These are phyloP conservation scores for Leptinotarsa rubiginosa DNA, from an alignment of 2,888 invertebrate species.

Conservation along the genomic window DNA sequence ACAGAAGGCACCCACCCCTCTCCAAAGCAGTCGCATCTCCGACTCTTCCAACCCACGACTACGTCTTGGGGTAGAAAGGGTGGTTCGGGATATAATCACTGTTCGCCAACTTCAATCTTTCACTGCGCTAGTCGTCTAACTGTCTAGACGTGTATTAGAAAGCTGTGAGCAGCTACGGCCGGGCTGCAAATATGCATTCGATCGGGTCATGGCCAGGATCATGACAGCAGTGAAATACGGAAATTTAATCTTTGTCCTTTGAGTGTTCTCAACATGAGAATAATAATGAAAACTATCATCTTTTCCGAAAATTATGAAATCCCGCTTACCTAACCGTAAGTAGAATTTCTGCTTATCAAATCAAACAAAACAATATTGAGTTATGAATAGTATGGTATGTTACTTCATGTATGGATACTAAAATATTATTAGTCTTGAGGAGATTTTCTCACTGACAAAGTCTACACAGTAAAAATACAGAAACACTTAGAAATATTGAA, in stretches of 20 bases:
- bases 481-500: too few relatives aligned
- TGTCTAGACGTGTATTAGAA: constrained; percentile 10
- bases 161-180: not conserved
- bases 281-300: too few relatives aligned
- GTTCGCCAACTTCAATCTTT: not conserved
- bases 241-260: not conserved
- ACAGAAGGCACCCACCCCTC: not conserved
- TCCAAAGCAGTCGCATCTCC: not conserved
- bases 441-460: too few relatives aligned
- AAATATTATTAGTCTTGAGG: too few relatives aligned
- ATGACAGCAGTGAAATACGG: constrained; percentile 5
- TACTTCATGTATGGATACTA: too few relatives aligned
- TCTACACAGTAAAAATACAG: too few relatives aligned
- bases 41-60: not conserved
- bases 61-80: not conserved
- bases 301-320: too few relatives aligned
- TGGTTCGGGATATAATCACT: not conserved
- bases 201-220: not conserved
- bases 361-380: too few relatives aligned
- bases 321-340: too few relatives aligned
- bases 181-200: constrained; percentile 4
- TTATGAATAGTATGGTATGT: too few relatives aligned
- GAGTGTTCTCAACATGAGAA: too few relatives aligned
- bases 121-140: not conserved
- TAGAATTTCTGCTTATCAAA: too few relatives aligned